Evolutionary conservation across 2,113 vertebrate species (phyloP).

Genomic region (Eolophus roseicapilla): DNA sequence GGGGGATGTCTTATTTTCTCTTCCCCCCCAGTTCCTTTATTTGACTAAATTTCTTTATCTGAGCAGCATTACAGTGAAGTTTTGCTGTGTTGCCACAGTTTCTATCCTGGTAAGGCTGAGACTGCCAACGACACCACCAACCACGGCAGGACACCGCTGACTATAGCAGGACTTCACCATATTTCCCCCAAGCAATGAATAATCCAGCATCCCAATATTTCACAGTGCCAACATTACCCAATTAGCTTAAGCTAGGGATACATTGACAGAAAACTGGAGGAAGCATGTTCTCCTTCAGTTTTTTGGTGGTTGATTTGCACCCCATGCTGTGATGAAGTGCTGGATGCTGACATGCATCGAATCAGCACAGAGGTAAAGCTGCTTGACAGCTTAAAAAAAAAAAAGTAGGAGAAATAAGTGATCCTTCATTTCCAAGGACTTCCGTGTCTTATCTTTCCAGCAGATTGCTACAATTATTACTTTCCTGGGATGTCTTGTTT

Average conservation of each 20-base stretch:
- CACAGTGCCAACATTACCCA: not conserved
- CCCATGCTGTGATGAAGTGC: constrained; percentile 17
- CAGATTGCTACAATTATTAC: constrained; percentile 68
- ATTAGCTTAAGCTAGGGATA: not conserved
- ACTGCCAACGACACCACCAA: not conserved
- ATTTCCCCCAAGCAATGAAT: not conserved
- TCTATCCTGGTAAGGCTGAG: not conserved
- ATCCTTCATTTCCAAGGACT: constrained; percentile 51
- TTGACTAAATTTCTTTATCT: not conserved
- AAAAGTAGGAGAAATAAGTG: constrained; percentile 23
- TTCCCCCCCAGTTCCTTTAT: not conserved
- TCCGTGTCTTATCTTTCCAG: constrained; percentile 54
- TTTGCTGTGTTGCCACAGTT: not conserved
- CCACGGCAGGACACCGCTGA: not conserved
- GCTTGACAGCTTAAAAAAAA: constrained; percentile 1
- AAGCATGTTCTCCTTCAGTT: not conserved
- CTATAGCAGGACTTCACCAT: not conserved
- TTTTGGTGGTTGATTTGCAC: constrained; percentile 37
- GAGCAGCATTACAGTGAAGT: not conserved
- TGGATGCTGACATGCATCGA: constrained; percentile 18
- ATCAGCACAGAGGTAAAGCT: constrained; percentile 32
- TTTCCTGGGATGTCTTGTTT: constrained; percentile 75
- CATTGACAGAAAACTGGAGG: not conserved
- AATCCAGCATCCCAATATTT: not conserved
- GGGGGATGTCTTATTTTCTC: not conserved